Conservation (phyloP, 2,797 vertebrate genomes). For the Hafferia zeledoni region DNA sequence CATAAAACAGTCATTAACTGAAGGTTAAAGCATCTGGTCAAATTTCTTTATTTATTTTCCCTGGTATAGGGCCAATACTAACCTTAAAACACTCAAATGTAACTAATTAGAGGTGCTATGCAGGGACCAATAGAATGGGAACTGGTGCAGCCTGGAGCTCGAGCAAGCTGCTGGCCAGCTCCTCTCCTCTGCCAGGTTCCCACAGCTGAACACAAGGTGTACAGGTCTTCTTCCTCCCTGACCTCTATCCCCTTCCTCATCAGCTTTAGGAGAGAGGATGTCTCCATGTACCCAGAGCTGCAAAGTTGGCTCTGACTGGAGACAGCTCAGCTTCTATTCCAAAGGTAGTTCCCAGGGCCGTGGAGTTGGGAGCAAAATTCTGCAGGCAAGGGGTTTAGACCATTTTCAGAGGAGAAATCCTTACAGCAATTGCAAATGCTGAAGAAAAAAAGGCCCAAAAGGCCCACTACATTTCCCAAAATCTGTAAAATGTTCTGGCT, state of each 20-base stretch:
- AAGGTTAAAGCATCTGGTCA: neutral
- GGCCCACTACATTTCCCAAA: neutral
- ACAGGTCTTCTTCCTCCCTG: neutral
- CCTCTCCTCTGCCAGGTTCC: neutral
- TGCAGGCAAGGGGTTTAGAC: neutral
- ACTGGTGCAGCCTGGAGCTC: accelerated
- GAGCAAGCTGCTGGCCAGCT: neutral
- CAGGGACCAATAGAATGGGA: neutral
- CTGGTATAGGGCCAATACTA: neutral
- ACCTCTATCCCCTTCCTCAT: neutral
- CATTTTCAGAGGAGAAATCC: neutral
- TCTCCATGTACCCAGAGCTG: neutral
- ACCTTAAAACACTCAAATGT: neutral
- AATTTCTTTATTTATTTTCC: neutral
- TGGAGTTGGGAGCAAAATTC: neutral
- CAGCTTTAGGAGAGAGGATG: neutral
- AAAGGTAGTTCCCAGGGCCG: neutral
- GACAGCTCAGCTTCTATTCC: neutral
- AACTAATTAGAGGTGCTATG: neutral
- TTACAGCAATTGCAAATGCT: neutral
- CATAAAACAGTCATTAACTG: neutral
- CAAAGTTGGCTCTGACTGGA: neutral
- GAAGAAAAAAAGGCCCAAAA: neutral
- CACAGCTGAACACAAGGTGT: neutral
- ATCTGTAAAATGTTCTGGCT: neutral